Evolutionary conservation across 2,113 vertebrate genomes (phyloP).

Genomic region (Nestor notabilis): DNA sequence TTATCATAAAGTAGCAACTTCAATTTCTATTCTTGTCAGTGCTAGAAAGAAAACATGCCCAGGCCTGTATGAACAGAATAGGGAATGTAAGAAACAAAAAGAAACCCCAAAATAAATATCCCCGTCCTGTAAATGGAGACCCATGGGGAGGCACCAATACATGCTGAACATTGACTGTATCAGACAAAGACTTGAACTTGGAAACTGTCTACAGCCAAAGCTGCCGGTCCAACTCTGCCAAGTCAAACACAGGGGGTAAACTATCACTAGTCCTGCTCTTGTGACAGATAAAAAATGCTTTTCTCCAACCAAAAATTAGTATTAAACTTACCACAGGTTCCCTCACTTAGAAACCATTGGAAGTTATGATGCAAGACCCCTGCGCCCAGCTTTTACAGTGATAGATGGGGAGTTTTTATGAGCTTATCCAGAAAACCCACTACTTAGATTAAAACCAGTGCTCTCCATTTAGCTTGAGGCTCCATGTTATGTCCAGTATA

Average conservation of each 20-base stretch:
- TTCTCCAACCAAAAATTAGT: neutral
- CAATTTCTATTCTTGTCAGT: neutral
- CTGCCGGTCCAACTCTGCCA: neutral
- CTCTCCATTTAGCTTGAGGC: neutral
- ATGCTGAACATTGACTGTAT: neutral
- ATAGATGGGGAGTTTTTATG: neutral
- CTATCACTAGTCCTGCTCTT: neutral
- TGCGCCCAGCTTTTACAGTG: neutral
- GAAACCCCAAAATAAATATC: neutral
- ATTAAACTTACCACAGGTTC: neutral
- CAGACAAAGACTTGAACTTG: neutral
- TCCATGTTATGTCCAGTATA: neutral
- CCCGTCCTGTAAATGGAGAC: neutral
- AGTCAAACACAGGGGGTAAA: neutral
- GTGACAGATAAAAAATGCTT: neutral
- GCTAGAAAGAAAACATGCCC: neutral
- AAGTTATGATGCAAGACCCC: neutral
- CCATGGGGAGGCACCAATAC: fast-evolving
- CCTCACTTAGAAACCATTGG: neutral
- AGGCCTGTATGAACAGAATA: neutral
- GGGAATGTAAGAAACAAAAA: neutral
- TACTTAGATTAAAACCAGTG: neutral
- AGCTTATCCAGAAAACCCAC: neutral
- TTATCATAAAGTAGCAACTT: neutral
- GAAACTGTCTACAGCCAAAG: neutral